Percentiles rank a stretch among this genome's conserved stretches.
These are phyloP conservation scores for Pristionchus arcanus DNA, from an alignment of 2,888 invertebrate genomes.

Conservation along the genomic window DNA sequence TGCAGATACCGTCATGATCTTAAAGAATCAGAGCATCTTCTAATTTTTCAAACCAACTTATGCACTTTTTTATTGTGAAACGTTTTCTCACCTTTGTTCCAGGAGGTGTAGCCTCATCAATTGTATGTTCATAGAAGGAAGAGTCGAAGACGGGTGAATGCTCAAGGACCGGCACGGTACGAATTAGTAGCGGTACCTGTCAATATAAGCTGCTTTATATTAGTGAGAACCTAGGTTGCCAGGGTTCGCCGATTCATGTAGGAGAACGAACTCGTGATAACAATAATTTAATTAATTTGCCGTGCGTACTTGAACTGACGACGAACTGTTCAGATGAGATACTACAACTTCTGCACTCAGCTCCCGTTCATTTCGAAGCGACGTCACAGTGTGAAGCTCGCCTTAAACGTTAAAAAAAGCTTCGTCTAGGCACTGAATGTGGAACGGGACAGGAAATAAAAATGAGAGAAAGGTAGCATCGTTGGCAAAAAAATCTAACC, in stretches of 20 bases:
- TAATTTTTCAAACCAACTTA: background rate
- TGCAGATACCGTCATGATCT: background rate
- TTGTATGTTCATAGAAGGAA: conserved; percentile 3
- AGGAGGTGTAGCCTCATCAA: background rate
- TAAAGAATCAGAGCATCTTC: background rate
- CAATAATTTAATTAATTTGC: too few relatives aligned
- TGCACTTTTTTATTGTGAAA: background rate
- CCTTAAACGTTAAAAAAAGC: background rate
- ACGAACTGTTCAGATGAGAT: conserved; percentile 49
- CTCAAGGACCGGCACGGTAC: background rate
- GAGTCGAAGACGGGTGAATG: background rate
- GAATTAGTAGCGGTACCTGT: conserved; percentile 6
- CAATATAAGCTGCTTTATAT: background rate
- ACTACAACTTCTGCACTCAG: background rate
- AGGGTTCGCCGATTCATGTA: too few relatives aligned
- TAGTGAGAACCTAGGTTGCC: too few relatives aligned
- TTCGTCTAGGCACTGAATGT: background rate
- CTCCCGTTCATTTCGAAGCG: conserved; percentile 9
- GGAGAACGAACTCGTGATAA: too few relatives aligned
- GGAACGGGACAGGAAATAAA: background rate
- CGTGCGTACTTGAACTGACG: background rate
- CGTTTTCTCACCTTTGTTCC: background rate
- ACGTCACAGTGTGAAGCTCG: background rate
- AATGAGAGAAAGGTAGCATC: background rate
- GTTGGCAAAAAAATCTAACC: background rate